Base-by-base conservation (phyloP, 2,888 invertebrate species). In the Eurytoma adleriae region DNA sequence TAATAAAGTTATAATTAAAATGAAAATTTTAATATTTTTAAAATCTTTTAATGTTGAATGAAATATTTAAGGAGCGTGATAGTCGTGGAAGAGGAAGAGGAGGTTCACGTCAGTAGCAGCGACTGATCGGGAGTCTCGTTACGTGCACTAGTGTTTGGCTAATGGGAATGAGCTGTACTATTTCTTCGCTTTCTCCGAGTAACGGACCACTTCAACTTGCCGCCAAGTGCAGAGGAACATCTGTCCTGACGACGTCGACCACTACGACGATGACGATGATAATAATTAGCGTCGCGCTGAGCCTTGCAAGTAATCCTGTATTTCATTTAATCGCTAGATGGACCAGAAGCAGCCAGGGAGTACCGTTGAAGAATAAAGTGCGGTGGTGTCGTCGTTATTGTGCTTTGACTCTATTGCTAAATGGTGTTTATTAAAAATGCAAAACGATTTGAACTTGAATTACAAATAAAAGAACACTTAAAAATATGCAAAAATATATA, bases 51-150 rank as follows among this genome's bases (percentile, higher is more conserved):
- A 54, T 57, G 54, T 73, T 57, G 14, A 82, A 84, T 72, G 71
- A 89, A 88, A 20, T 7, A 70, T 71, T 61, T 69, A 88, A 90
- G 80, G 88, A 87, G 82, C 88, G 88, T 69, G 85, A 84, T 30
- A 74, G 84, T 82, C 88, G 90, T 57, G 88, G 90, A 81, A 87
- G 88, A 85, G 89, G 90, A 80, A 88, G 91, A 82, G 89, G 89
- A 30, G 86, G 87, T 30, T 84, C 88, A 69, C 90, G 90, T 83
- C 90, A 90, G 89, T 90, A 90, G 90, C 90, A 85, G 83, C 86
- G 86, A 86, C 86, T 88, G 85, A 85, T 86, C 84, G 86, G 86
- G 85, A 86, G 83, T 84, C 81, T 84, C 50, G 82, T 84, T 83
- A 85, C 52, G 4, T 66, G 59, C 50, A 56, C 71, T 80, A 71